These are phyloP conservation scores for Phaenicophaeus curvirostris DNA, from an alignment of 2,797 vertebrate species.

Conservation along the genomic window DNA sequence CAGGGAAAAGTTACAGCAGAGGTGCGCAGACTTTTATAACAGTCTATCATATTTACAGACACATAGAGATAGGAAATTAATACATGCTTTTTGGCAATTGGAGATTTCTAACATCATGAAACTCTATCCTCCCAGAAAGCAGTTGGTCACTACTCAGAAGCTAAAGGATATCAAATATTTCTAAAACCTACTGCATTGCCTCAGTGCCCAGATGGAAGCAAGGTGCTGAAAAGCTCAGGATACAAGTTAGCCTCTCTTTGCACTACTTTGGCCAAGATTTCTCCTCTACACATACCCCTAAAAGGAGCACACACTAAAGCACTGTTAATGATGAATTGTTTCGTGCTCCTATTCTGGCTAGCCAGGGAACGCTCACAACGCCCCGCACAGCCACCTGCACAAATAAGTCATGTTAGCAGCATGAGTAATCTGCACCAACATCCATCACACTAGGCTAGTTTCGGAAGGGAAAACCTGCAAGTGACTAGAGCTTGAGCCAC, in stretches of 20 bases:
- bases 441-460: slow-evolving; percentile 39
- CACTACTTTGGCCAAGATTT: background rate
- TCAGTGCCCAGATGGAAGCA: background rate
- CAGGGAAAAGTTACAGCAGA: slow-evolving; percentile 52
- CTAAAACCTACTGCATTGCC: background rate
- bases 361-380: background rate
- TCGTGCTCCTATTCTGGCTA: background rate
- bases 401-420: slow-evolving; percentile 71
- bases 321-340: slow-evolving; percentile 37
- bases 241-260: background rate
- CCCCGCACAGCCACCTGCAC: slow-evolving; percentile 61
- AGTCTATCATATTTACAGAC: slow-evolving; percentile 4
- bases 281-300: background rate
- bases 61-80: slow-evolving; percentile 49
- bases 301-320: background rate
- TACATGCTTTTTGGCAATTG: slow-evolving; percentile 26
- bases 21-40: background rate
- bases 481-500: slow-evolving; percentile 44
- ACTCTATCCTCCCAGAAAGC: slow-evolving; percentile 34
- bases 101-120: background rate
- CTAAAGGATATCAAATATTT: background rate
- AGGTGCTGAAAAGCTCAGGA: background rate
- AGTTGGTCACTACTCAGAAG: slow-evolving; percentile 18
- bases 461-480: slow-evolving; percentile 58
- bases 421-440: slow-evolving; percentile 68